Evolutionary conservation across 2,888 invertebrate species (phyloP).

Genomic region (Phyto melanocephala): DNA sequence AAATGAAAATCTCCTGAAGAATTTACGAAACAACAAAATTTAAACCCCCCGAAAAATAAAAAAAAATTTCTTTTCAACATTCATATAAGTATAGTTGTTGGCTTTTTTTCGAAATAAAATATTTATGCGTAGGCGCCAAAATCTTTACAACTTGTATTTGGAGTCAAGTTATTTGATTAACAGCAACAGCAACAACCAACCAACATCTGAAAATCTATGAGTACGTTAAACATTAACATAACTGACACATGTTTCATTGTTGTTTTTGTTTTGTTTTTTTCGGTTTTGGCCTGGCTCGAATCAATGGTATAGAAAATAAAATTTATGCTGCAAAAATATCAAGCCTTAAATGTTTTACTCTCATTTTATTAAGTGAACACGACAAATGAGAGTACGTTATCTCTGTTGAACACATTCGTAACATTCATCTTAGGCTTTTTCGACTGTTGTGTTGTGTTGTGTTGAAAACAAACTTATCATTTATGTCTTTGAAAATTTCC

Average conservation of each 20-base stretch:
- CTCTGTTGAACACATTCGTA: slow-evolving; percentile 37
- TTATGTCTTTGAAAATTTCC: slow-evolving; percentile 55
- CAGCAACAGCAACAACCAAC: slow-evolving; percentile 29
- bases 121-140: slow-evolving; percentile 68
- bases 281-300: slow-evolving; percentile 4
- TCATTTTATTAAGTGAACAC: slow-evolving; percentile 54
- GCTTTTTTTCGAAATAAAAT: slow-evolving; percentile 7
- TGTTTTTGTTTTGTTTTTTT: neutral
- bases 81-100: neutral
- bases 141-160: slow-evolving; percentile 67
- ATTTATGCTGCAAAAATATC: neutral
- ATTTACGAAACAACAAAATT: slow-evolving; percentile 40
- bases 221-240: slow-evolving; percentile 47
- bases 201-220: slow-evolving; percentile 36
- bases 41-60: slow-evolving; percentile 12
- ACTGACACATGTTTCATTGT: slow-evolving; percentile 61
- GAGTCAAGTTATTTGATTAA: slow-evolving; percentile 64
- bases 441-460: slow-evolving; percentile 4
- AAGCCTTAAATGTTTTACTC: slow-evolving; percentile 49
- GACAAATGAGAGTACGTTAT: slow-evolving; percentile 59
- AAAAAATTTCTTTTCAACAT: slow-evolving; percentile 7
- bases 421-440: slow-evolving; percentile 37
- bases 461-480: slow-evolving; percentile 57
- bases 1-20: slow-evolving; percentile 60
- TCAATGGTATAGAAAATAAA: neutral